Evolutionary conservation across 2,888 invertebrate species (phyloP).

Genomic region (Oeneis ivallda): DNA sequence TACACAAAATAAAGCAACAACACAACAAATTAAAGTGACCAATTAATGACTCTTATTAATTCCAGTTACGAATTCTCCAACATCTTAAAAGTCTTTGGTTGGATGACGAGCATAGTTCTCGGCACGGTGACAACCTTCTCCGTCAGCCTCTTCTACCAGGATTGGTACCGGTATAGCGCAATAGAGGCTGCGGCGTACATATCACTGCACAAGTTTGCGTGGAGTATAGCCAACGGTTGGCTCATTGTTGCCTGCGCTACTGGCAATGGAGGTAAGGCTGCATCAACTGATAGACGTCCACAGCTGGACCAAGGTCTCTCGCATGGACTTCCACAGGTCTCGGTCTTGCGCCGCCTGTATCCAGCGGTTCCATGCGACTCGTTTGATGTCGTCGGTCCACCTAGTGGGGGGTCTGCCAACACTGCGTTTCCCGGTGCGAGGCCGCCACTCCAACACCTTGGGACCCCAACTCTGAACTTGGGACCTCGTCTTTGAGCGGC

Average conservation of each 20-base stretch:
- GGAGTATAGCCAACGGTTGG: slow-evolving; percentile 87
- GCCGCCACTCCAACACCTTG: too few relatives aligned
- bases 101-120: slow-evolving; percentile 64
- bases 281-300: too few relatives aligned
- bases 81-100: slow-evolving; percentile 58
- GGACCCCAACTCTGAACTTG: too few relatives aligned
- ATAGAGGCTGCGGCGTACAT: slow-evolving; percentile 85
- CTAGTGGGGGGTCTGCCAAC: too few relatives aligned
- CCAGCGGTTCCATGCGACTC: too few relatives aligned
- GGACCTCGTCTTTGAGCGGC: too few relatives aligned
- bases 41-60: slow-evolving; percentile 18
- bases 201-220: slow-evolving; percentile 84
- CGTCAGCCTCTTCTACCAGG: slow-evolving; percentile 84
- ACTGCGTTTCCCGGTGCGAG: too few relatives aligned
- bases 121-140: slow-evolving; percentile 83
- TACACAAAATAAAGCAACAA: too few relatives aligned
- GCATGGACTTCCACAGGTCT: too few relatives aligned
- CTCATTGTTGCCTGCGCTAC: slow-evolving; percentile 85
- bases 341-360: too few relatives aligned
- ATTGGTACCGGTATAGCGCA: slow-evolving; percentile 80
- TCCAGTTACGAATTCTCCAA: slow-evolving; percentile 64
- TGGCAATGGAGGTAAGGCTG: slow-evolving; percentile 82
- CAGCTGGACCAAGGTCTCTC: too few relatives aligned
- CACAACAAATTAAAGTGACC: not conserved
- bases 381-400: too few relatives aligned